A percentile compares a stretch with the other conserved stretches of the same genome.
Conservation (phyloP, 2,113 vertebrate species). For the Catharus fuscescens region DNA sequence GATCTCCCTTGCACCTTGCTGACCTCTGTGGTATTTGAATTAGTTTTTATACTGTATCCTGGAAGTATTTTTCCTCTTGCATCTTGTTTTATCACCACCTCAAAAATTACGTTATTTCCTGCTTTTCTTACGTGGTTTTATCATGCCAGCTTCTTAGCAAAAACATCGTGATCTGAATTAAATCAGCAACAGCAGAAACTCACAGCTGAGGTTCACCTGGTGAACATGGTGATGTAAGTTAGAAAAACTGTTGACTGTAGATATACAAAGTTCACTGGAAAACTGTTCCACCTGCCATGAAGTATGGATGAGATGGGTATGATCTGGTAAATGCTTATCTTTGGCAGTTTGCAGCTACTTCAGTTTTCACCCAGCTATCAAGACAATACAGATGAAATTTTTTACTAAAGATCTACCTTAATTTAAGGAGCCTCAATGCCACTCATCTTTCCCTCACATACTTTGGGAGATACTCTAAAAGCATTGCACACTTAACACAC, state of each 20-base stretch:
- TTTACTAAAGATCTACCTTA: not conserved
- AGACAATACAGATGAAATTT: not conserved
- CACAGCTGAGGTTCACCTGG: not conserved
- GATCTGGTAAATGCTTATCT: not conserved
- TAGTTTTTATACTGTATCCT: not conserved
- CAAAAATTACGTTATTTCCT: not conserved
- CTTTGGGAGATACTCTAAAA: not conserved
- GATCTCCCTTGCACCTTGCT: not conserved
- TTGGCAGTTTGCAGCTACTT: not conserved
- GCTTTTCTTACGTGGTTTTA: not conserved
- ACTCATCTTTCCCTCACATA: not conserved
- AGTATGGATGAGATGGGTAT: fast-evolving
- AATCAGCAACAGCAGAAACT: not conserved
- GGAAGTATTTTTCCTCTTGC: not conserved
- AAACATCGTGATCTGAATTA: not conserved
- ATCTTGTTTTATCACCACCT: not conserved
- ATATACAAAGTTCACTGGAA: not conserved
- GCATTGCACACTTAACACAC: not conserved
- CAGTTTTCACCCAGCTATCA: not conserved
- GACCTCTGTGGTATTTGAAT: not conserved
- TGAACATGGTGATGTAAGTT: not conserved
- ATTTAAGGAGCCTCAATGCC: not conserved
- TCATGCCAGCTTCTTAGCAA: not conserved
- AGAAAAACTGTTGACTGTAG: not conserved
- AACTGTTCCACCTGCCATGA: not conserved